phyloP scores from a whole-genome alignment of 2,797 vertebrate genomes.

The Melanotaenia maccullochi region DNA sequence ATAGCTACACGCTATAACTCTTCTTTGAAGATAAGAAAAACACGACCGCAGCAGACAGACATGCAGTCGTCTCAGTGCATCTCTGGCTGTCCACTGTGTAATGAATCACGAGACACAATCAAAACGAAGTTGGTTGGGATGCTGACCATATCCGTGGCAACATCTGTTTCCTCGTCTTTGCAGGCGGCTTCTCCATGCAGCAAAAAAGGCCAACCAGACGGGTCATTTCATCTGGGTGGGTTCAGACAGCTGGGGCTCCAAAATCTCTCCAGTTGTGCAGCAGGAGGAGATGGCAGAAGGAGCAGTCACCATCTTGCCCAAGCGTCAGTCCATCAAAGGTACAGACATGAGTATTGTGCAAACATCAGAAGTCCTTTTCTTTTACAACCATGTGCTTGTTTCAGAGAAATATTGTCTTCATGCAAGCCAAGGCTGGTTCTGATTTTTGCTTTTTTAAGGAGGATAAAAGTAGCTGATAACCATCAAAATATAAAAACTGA shows the following conservation, averaged over 20 bases:
- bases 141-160: conserved; percentile 62
- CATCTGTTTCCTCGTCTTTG: conserved; percentile 70
- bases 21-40: conserved; percentile 53
- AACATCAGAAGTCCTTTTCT: conserved; percentile 9
- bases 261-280: conserved; percentile 92
- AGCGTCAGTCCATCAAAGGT: conserved; percentile 95
- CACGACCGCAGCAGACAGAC: conserved; percentile 15
- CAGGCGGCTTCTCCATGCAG: conserved; percentile 93
- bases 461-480: conserved; percentile 5
- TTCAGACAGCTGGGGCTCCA: conserved; percentile 98
- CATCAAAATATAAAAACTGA: conserved; percentile 20
- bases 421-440: neutral
- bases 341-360: conserved; percentile 25
- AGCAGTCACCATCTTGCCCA: conserved; percentile 95
- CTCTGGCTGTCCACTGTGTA: conserved; percentile 35
- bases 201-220: conserved; percentile 94
- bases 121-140: conserved; percentile 43
- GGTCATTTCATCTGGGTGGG: conserved; percentile 99
- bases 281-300: conserved; percentile 97
- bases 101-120: conserved; percentile 53
- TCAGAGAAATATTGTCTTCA: conserved; percentile 3
- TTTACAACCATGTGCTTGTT: conserved; percentile 9
- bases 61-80: neutral
- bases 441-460: conserved; percentile 3
- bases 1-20: conserved; percentile 13